A percentile compares a stretch with the other conserved stretches of the same genome.
Evolutionary conservation across 2,797 vertebrate genomes (phyloP).

Genomic region (Molossus alvarezi): DNA sequence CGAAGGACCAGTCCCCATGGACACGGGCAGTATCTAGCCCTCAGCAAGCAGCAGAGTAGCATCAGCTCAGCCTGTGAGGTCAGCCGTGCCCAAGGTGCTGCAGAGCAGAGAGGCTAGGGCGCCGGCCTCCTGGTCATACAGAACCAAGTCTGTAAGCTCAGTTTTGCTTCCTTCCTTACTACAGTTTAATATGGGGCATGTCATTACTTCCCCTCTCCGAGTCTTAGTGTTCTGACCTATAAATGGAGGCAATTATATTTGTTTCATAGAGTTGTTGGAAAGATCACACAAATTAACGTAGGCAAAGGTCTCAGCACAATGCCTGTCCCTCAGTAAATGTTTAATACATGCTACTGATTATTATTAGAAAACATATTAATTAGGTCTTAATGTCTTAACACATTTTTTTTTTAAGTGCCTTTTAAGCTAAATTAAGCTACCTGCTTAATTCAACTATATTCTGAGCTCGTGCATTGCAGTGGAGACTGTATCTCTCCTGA

Average conservation of each 20-base stretch:
- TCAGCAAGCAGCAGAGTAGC: not conserved
- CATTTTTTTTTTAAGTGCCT: conserved; percentile 68
- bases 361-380: conserved; percentile 78
- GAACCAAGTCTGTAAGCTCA: not conserved
- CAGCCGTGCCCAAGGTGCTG: not conserved
- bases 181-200: not conserved
- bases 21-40: not conserved
- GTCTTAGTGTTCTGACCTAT: not conserved
- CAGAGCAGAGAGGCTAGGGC: not conserved
- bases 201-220: not conserved
- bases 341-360: conserved; percentile 72
- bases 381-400: conserved; percentile 71
- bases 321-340: conserved; percentile 59
- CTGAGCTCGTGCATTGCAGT: conserved; percentile 17
- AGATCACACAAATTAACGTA: conserved; percentile 59
- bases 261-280: conserved; percentile 54
- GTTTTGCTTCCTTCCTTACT: not conserved
- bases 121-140: not conserved
- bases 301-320: conserved; percentile 51
- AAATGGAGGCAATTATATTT: conserved; percentile 50
- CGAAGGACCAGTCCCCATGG: not conserved
- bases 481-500: conserved; percentile 41
- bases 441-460: conserved; percentile 64
- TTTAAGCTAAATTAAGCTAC: conserved; percentile 76
- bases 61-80: not conserved